These are phyloP conservation scores for Mesocricetus auratus DNA, from an alignment of 2,113 vertebrate species.

Conservation along the genomic window DNA sequence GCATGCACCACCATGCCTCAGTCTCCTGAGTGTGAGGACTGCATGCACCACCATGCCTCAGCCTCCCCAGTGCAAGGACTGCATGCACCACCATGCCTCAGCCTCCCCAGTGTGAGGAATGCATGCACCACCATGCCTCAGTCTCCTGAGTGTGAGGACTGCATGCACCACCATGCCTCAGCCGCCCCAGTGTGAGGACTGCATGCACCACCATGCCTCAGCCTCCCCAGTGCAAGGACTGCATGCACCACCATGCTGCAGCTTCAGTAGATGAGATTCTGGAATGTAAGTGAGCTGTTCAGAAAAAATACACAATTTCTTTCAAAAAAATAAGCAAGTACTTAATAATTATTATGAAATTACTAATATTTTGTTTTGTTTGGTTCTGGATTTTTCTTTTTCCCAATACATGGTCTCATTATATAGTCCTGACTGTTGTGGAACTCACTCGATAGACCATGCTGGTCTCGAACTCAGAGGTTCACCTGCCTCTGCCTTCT, in stretches of 20 bases:
- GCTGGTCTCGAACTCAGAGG: not conserved
- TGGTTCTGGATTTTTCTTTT: not conserved
- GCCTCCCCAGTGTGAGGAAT: too few species aligned
- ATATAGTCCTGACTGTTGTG: not conserved
- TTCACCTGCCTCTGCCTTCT: not conserved
- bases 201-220: too few species aligned
- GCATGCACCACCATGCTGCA: not conserved
- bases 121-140: too few species aligned
- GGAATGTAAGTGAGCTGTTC: not conserved
- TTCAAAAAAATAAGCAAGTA: conserved; percentile 11
- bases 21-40: too few species aligned
- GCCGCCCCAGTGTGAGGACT: too few species aligned
- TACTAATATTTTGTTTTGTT: not conserved
- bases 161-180: not conserved
- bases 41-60: too few species aligned
- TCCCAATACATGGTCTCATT: not conserved
- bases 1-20: not conserved
- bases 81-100: not conserved
- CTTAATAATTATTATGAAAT: not conserved
- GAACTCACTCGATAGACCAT: not conserved
- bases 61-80: not conserved
- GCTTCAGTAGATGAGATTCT: not conserved
- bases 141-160: not conserved
- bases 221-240: not conserved
- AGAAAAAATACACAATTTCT: not conserved